Evolutionary conservation across 2,113 vertebrate species (phyloP), one percentile per base, ranked within the genome.

Genomic region (Monopterus albus): DNA sequence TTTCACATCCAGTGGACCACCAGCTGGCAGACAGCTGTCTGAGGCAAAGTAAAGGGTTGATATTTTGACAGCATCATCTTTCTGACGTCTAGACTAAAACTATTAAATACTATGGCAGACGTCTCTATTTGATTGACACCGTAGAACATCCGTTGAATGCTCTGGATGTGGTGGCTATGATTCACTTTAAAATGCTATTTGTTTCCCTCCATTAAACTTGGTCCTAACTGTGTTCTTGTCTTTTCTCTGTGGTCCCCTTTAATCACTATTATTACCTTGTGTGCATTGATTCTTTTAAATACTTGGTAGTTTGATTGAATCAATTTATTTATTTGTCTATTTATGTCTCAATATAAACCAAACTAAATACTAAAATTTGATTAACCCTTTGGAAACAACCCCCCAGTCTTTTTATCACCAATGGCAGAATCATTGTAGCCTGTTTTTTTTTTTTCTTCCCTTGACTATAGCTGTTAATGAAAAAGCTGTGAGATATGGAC

Each of bases 1-100:
- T 75, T 63, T 66, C 59, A 61, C 42, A 85, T 86, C 64, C 40
- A 70, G 75, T 23, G 45, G 79, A 86, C 82, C 79, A 89, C 85
- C 89, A 85, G 86, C 87, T 87, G 81, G 59, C 73, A 88, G 82
- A 85, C 87, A 90, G 90, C 87, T 90, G 90, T 74, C 81, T 79
- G n/a, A 14, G 47, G 65, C 21, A 43, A 81, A 83, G 67, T 84
- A 67, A 90, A 72, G 74, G 39, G 55, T 63, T 65, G 83, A 72
- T 83, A 64, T 79, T 87, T 79, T 90, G 87, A 89, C 89, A 88
- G 83, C 81, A 46, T 90, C 81, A 83, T 84, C 74, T 82, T 79
- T 83, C 70, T 79, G 78, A 86, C 78, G 83, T 89, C 75, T 80
- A 78, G 84, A 84, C 83, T 79, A 47, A 69, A 74, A 73, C 55